Percentiles rank a stretch among this genome's conserved stretches.
phyloP scores from a whole-genome alignment of 92 coral and sea anemone species.

The Heteractis magnifica region DNA sequence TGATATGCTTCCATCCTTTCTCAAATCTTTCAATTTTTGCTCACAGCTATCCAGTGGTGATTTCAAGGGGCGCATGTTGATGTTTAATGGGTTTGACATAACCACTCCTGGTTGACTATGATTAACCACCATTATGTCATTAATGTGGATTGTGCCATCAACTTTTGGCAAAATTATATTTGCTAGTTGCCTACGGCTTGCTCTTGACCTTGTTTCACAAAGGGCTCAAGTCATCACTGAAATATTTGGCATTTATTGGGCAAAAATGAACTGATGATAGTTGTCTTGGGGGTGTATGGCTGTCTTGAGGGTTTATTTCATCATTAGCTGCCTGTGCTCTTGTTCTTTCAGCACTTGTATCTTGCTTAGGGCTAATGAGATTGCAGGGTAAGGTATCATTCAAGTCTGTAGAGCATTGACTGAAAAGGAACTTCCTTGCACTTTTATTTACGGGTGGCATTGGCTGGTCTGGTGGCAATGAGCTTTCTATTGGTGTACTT shows the following conservation, averaged over 20 bases:
- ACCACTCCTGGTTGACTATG: neutral
- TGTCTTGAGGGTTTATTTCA: neutral
- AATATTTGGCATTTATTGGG: neutral
- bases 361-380: too few species aligned
- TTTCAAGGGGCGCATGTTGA: neutral
- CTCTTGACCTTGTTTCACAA: conserved; percentile 6
- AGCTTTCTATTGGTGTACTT: neutral
- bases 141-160: neutral
- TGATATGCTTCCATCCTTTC: neutral
- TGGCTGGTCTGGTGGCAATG: too few species aligned
- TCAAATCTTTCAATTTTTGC: neutral
- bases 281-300: neutral
- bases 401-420: too few species aligned
- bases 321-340: neutral
- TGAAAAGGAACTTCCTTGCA: too few species aligned
- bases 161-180: conserved; percentile 10
- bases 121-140: neutral
- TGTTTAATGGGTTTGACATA: neutral
- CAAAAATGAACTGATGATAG: neutral
- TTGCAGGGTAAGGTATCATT: too few species aligned
- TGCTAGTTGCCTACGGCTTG: conserved; percentile 16
- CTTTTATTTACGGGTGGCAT: too few species aligned
- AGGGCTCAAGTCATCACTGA: conserved; percentile 1
- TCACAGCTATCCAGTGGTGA: neutral
- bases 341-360: too few species aligned